phyloP scores from a whole-genome alignment of 2,888 invertebrate genomes.

The Watsonalla binaria region DNA sequence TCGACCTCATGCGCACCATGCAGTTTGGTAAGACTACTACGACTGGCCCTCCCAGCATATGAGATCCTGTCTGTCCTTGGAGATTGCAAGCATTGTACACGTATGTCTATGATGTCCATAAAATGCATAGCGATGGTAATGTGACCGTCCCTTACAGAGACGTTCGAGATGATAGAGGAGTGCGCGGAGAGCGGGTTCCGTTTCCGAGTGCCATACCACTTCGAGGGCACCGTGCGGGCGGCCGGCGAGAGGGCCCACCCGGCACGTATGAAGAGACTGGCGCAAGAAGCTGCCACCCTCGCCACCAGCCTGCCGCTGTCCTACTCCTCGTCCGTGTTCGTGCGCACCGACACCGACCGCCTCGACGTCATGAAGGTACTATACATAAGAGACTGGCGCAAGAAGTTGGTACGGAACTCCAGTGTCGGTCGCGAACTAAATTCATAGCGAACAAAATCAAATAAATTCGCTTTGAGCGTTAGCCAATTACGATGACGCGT shows the following conservation, averaged over 20 bases:
- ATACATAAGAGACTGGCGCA: no score
- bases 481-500: no score
- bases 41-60: no score
- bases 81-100: background rate
- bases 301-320: conserved; percentile 95
- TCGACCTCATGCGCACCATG: conserved; percentile 91
- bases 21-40: conserved; percentile 84
- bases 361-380: conserved; percentile 94
- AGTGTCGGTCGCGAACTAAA: no score
- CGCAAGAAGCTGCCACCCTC: conserved; percentile 96
- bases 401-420: no score
- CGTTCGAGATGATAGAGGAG: conserved; percentile 94
- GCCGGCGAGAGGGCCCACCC: conserved; percentile 93
- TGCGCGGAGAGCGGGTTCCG: conserved; percentile 84
- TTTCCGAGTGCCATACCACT: conserved; percentile 93
- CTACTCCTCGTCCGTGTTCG: conserved; percentile 96
- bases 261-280: conserved; percentile 92
- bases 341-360: conserved; percentile 95
- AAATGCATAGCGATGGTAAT: no score
- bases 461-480: no score
- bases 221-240: conserved; percentile 90
- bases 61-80: no score
- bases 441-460: no score
- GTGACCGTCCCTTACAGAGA: conserved; percentile 78
- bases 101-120: background rate